Evolutionary conservation across 2,888 invertebrate genomes (phyloP).

Genomic region (Archips crataeganus): DNA sequence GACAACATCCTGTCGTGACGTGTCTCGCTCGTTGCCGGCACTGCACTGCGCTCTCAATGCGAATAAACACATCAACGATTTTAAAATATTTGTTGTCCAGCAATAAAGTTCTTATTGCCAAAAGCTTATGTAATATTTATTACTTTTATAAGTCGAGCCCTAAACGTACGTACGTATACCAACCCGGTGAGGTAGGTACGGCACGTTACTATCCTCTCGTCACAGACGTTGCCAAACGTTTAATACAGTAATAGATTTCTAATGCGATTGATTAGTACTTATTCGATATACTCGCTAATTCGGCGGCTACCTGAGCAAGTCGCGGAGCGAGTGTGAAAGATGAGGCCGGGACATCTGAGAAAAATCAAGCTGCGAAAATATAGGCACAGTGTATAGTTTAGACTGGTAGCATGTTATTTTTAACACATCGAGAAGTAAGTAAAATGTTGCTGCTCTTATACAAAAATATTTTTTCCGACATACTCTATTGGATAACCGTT

Average conservation of each 20-base stretch:
- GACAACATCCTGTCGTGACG: slow-evolving; percentile 82
- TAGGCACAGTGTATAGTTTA: slow-evolving; percentile 59
- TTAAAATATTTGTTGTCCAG: slow-evolving; percentile 72
- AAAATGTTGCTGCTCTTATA: slow-evolving; percentile 51
- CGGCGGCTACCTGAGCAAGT: slow-evolving; percentile 64
- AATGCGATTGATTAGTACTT: slow-evolving; percentile 49
- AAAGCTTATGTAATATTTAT: slow-evolving; percentile 67
- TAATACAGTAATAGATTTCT: slow-evolving; percentile 63
- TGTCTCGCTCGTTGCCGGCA: slow-evolving; percentile 70
- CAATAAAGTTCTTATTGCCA: slow-evolving; percentile 67
- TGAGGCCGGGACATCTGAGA: slow-evolving; percentile 68
- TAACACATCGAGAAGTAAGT: slow-evolving; percentile 63
- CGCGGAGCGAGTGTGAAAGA: slow-evolving; percentile 64
- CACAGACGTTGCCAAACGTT: slow-evolving; percentile 69
- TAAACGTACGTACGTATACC: slow-evolving; percentile 60
- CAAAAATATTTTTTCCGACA: slow-evolving; percentile 34
- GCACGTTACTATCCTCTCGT: slow-evolving; percentile 66
- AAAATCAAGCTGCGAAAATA: slow-evolving; percentile 50
- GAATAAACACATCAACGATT: slow-evolving; percentile 74
- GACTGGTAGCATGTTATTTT: slow-evolving; percentile 70
- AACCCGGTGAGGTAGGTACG: slow-evolving; percentile 61
- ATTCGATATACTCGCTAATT: slow-evolving; percentile 48
- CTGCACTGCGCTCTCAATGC: slow-evolving; percentile 76
- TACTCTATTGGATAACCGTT: slow-evolving; percentile 24
- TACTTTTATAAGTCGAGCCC: slow-evolving; percentile 68